Percentiles rank a stretch among this genome's conserved stretches.
Conservation (phyloP, 1,140 invertebrate species). For the Calliopsis andreniformis region DNA sequence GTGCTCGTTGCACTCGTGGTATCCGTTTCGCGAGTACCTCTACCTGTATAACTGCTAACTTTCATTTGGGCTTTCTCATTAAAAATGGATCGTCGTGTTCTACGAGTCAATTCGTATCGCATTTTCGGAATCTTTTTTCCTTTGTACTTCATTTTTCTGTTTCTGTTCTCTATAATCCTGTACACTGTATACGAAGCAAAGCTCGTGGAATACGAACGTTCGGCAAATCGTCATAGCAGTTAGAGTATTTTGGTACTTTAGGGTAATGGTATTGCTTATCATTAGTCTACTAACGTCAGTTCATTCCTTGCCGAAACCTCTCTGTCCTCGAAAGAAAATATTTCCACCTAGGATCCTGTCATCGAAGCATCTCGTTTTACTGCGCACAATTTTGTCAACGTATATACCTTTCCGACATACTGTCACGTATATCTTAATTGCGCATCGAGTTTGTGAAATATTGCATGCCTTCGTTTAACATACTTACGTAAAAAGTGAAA, state of each 20-base stretch:
- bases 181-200: neutral
- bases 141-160: too few relatives aligned
- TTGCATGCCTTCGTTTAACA: constrained; percentile 39
- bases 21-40: constrained; percentile 48
- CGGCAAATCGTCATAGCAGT: neutral
- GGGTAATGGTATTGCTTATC: constrained; percentile 35
- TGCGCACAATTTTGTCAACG: constrained; percentile 15
- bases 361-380: constrained; percentile 58
- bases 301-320: constrained; percentile 49
- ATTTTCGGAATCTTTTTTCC: neutral
- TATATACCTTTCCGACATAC: neutral
- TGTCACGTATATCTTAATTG: constrained; percentile 28
- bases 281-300: constrained; percentile 70
- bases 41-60: constrained; percentile 17
- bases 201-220: constrained; percentile 24
- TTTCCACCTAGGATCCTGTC: constrained; percentile 43
- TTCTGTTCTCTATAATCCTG: too few relatives aligned
- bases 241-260: constrained; percentile 27
- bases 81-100: constrained; percentile 20
- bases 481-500: constrained; percentile 32
- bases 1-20: constrained; percentile 13
- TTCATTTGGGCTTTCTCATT: constrained; percentile 21
- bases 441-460: constrained; percentile 33
- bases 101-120: neutral
- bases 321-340: constrained; percentile 45